A percentile compares a stretch with the other conserved stretches of the same genome.
Conservation (phyloP, 2,888 invertebrate species). For the Hirtodrosophila cameraria region DNA sequence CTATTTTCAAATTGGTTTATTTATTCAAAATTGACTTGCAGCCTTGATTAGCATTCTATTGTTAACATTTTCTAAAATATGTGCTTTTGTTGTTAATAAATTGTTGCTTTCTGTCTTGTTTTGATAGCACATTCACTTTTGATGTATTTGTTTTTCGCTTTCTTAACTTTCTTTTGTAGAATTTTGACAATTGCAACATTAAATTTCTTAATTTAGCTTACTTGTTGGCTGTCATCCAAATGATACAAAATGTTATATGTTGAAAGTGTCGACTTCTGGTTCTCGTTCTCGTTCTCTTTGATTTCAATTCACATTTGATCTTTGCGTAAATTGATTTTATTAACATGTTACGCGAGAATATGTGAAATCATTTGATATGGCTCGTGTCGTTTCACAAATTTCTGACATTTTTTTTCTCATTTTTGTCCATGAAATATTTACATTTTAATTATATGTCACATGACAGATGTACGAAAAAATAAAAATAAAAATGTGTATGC, state of each 20-base stretch:
- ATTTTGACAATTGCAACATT: conserved; percentile 5
- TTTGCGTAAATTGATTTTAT: conserved; percentile 50
- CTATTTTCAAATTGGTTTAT: no score
- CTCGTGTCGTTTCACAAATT: conserved; percentile 3
- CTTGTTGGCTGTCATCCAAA: conserved; percentile 22
- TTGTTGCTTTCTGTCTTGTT: no score
- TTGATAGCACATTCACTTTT: not conserved
- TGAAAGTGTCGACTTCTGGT: no score
- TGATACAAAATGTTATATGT: no score
- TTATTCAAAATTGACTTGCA: no score
- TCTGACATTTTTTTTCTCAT: conserved; percentile 1
- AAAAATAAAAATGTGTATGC: no score
- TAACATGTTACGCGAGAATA: conserved; percentile 22
- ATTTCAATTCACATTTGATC: conserved; percentile 51
- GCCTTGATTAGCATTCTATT: no score
- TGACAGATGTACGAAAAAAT: no score
- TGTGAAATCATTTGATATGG: conserved; percentile 13
- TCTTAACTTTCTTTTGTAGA: not conserved
- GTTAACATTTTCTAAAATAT: no score
- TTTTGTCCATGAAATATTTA: not conserved
- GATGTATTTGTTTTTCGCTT: not conserved
- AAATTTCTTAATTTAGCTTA: conserved; percentile 39
- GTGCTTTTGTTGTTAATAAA: no score
- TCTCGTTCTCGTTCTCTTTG: no score
- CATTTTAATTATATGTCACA: no score